Evolutionary conservation across 2,113 vertebrate genomes (phyloP).

Genomic region (Hystrix brachyura): DNA sequence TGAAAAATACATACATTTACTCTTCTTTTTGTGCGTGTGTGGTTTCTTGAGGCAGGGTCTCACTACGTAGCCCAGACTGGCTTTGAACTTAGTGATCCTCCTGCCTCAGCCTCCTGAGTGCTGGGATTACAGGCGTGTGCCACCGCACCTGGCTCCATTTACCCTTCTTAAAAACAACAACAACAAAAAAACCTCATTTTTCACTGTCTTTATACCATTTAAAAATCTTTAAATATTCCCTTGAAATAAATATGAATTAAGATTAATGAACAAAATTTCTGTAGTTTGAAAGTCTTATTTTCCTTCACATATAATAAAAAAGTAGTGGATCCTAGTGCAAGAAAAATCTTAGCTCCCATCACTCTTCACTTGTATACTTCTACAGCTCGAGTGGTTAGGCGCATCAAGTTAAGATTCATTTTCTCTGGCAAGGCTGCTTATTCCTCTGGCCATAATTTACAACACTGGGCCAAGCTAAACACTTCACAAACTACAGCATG

Average conservation of each 20-base stretch:
- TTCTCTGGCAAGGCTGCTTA: not conserved
- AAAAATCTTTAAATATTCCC: constrained; percentile 54
- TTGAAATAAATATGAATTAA: constrained; percentile 38
- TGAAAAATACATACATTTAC: not conserved
- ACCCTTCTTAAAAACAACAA: not conserved
- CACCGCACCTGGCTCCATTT: not conserved
- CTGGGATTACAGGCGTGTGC: not conserved
- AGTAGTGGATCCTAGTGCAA: not conserved
- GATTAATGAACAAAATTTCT: constrained; percentile 25
- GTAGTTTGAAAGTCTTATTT: constrained; percentile 21
- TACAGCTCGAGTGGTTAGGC: not conserved
- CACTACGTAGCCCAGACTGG: not conserved
- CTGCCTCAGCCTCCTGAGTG: not conserved
- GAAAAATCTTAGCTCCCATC: not conserved
- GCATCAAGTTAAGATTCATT: not conserved
- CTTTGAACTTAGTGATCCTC: not conserved
- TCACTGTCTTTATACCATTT: constrained; percentile 47
- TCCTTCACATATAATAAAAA: not conserved
- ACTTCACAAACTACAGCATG: not conserved
- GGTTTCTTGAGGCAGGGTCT: not conserved
- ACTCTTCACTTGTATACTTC: not conserved
- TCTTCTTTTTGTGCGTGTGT: not conserved
- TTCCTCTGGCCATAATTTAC: not conserved
- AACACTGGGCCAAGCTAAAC: not conserved
- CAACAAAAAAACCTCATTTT: constrained; percentile 36